Conservation (phyloP, 2,113 vertebrate genomes). For the Phrynosoma blainvillii region DNA sequence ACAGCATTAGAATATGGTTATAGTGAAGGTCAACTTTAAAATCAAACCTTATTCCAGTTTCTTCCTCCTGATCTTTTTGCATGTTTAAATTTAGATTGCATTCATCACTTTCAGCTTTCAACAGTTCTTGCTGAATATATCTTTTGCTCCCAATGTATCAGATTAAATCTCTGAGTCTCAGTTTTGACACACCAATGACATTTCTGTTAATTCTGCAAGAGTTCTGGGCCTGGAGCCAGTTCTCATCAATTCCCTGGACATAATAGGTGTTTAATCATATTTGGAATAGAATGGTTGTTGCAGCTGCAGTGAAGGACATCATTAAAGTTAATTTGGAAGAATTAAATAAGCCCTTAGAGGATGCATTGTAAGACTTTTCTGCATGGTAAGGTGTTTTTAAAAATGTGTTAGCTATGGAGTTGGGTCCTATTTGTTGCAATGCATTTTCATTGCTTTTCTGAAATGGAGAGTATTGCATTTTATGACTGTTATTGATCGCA, state of each 20-base stretch:
- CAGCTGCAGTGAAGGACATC: not conserved
- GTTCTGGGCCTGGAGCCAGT: not conserved
- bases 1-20: not conserved
- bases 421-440: not conserved
- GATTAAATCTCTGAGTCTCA: not conserved
- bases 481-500: not conserved
- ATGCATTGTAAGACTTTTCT: not conserved
- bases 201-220: not conserved
- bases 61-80: not conserved
- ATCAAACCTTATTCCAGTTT: not conserved
- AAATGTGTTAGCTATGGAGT: not conserved
- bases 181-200: not conserved
- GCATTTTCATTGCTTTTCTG: not conserved
- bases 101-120: not conserved
- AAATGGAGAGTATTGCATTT: not conserved
- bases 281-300: not conserved
- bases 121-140: not conserved
- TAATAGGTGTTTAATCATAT: not conserved
- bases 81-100: not conserved
- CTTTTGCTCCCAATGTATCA: not conserved
- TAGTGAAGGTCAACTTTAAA: not conserved
- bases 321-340: not conserved
- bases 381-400: not conserved
- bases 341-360: not conserved
- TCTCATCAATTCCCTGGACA: not conserved